These are phyloP conservation scores for Lasioglossum zephyrum DNA, from an alignment of 2,888 invertebrate genomes.

Conservation along the genomic window DNA sequence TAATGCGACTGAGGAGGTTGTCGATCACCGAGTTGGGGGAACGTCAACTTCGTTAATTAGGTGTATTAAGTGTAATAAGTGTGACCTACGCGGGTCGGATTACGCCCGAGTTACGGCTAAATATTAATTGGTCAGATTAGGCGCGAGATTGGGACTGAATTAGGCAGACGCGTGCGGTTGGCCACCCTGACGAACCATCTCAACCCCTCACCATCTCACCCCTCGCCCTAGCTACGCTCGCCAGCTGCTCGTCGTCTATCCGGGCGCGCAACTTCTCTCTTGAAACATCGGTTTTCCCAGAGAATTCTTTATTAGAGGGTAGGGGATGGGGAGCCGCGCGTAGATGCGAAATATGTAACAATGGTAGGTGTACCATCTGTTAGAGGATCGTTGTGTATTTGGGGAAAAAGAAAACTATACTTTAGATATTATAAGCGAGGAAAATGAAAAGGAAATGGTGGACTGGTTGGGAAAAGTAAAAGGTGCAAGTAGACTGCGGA, in stretches of 20 bases:
- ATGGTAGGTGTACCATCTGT: too few species aligned
- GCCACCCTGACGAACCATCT: background rate
- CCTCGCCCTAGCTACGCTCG: background rate
- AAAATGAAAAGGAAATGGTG: too few species aligned
- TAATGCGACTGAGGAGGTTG: background rate
- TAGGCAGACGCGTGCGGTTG: background rate
- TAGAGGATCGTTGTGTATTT: too few species aligned
- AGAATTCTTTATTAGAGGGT: too few species aligned
- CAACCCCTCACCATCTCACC: background rate
- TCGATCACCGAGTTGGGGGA: background rate
- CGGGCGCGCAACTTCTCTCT: too few species aligned
- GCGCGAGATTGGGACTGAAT: background rate
- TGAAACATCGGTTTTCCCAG: too few species aligned
- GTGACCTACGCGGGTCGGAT: background rate
- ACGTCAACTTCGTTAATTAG: background rate
- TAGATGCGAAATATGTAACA: too few species aligned
- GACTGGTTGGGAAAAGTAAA: too few species aligned
- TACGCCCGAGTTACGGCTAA: background rate
- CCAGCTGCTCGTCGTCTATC: background rate
- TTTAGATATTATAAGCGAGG: too few species aligned
- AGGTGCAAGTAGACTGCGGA: too few species aligned
- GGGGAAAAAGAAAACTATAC: too few species aligned
- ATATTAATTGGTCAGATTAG: background rate
- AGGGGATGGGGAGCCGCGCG: too few species aligned
- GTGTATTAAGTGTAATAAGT: background rate